phyloP scores from a whole-genome alignment of 2,113 vertebrate species.

The Zingel zingel region DNA sequence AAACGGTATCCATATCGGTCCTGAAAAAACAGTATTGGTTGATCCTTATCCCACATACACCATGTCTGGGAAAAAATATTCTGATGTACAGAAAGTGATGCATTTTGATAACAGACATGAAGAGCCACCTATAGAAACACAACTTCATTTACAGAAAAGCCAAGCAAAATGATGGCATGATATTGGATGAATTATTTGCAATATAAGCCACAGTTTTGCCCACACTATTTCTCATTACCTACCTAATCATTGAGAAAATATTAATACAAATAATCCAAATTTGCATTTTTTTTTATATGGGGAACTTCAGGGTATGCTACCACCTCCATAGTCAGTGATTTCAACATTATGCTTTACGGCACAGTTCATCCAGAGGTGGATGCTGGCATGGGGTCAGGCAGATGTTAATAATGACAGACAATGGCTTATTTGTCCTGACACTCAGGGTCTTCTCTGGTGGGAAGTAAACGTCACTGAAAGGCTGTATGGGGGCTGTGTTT shows the following conservation, averaged over 20 bases:
- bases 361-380: slow-evolving; percentile 42
- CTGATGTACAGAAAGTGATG: neutral
- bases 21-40: too few species aligned
- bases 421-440: slow-evolving; percentile 63
- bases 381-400: slow-evolving; percentile 23
- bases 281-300: too few species aligned
- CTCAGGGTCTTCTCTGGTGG: slow-evolving; percentile 31
- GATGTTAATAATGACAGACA: slow-evolving; percentile 63
- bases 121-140: neutral
- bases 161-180: neutral
- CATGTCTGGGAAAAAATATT: neutral
- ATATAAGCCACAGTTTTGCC: neutral
- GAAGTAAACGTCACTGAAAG: slow-evolving; percentile 48
- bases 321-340: neutral
- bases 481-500: slow-evolving; percentile 54
- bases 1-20: too few species aligned
- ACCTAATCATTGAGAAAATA: neutral
- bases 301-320: neutral
- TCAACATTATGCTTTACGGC: neutral
- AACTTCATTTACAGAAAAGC: neutral
- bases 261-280: too few species aligned
- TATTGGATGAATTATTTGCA: neutral
- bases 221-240: neutral
- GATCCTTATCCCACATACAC: neutral
- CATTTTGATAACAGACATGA: neutral